Percentiles rank a stretch among this genome's conserved stretches.
phyloP scores from a whole-genome alignment of 2,797 vertebrate species.

The Triplophysa yarkandensis region DNA sequence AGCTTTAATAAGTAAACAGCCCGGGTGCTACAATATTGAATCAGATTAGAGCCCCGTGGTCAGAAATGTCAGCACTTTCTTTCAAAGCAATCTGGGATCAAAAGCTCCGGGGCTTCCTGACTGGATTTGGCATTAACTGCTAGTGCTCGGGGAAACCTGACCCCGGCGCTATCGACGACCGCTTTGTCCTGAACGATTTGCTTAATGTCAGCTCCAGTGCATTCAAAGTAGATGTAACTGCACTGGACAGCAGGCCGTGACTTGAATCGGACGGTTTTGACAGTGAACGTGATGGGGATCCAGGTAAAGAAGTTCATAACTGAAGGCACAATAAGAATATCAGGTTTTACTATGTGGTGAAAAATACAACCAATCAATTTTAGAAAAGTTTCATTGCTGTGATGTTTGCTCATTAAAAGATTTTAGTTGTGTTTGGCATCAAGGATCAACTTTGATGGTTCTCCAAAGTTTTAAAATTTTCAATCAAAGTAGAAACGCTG shows the following conservation, averaged over 20 bases:
- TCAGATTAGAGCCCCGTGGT: conserved; percentile 58
- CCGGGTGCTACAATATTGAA: conserved; percentile 48
- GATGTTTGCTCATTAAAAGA: too few relatives aligned
- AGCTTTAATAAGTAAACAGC: conserved; percentile 66
- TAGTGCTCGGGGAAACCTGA: conserved; percentile 35
- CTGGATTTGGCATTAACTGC: conserved; percentile 49
- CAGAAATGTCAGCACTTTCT: conserved; percentile 61
- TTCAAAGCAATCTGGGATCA: conserved; percentile 59
- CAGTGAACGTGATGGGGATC: neutral
- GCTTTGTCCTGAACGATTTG: conserved; percentile 43
- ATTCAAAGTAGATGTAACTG: conserved; percentile 18
- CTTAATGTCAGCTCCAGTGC: conserved; percentile 26
- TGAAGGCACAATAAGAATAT: neutral
- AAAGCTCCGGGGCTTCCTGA: conserved; percentile 43
- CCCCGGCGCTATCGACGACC: conserved; percentile 37
- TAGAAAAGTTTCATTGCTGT: too few relatives aligned
- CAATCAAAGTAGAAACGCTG: too few relatives aligned
- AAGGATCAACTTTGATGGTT: too few relatives aligned
- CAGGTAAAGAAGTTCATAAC: neutral
- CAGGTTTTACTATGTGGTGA: too few relatives aligned
- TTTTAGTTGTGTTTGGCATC: too few relatives aligned
- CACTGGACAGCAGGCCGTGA: neutral
- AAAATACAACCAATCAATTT: too few relatives aligned
- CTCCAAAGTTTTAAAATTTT: too few relatives aligned
- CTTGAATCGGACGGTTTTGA: neutral